Percentiles rank a stretch among this genome's conserved stretches.
These are phyloP conservation scores for Aramus guarauna DNA, from an alignment of 2,113 vertebrate genomes.

Conservation along the genomic window DNA sequence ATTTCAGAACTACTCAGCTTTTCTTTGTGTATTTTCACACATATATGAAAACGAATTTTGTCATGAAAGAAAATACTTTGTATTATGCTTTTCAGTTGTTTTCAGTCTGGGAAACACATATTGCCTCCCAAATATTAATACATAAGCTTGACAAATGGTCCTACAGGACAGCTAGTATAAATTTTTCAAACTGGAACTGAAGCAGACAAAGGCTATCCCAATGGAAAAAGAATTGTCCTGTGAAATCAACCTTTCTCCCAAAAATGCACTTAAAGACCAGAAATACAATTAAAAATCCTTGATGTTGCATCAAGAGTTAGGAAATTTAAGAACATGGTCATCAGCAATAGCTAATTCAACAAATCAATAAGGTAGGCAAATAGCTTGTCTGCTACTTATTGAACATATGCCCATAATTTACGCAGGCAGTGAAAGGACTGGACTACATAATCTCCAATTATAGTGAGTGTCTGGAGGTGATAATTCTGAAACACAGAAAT, in stretches of 20 bases:
- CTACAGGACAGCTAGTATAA: not conserved
- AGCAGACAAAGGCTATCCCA: not conserved
- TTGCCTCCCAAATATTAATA: not conserved
- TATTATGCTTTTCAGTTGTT: not conserved
- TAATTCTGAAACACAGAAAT: not conserved
- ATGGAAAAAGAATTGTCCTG: not conserved
- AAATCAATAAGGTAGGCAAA: not conserved
- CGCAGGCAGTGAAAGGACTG: not conserved
- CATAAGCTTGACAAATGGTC: not conserved
- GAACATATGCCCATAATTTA: not conserved
- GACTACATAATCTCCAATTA: not conserved
- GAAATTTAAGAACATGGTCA: not conserved
- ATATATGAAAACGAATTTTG: not conserved
- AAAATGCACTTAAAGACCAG: not conserved
- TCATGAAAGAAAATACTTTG: not conserved
- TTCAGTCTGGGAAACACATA: not conserved
- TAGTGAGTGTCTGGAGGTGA: not conserved
- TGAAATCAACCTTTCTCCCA: not conserved
- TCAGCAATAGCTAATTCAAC: not conserved
- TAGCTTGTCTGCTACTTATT: not conserved
- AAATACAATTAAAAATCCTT: not conserved
- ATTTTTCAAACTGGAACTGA: not conserved
- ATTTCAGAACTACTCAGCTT: not conserved
- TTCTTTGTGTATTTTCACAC: not conserved
- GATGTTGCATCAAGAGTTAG: not conserved